These are phyloP conservation scores for Falcunculus frontatus DNA, from an alignment of 2,113 vertebrate genomes.

Conservation along the genomic window DNA sequence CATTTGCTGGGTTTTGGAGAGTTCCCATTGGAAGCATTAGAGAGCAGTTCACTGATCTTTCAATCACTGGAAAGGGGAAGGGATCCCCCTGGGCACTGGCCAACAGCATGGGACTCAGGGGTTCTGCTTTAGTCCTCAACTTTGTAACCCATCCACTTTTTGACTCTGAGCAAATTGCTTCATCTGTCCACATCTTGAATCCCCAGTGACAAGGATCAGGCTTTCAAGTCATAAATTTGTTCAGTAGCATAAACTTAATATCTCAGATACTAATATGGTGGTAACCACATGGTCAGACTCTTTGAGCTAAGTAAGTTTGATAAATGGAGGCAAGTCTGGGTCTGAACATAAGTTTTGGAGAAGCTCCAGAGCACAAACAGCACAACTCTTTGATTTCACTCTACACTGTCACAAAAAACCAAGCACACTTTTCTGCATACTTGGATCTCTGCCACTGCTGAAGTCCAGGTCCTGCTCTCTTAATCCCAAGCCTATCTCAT, in stretches of 20 bases:
- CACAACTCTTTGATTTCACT: background rate
- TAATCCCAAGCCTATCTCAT: background rate
- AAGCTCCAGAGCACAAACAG: constrained; percentile 9
- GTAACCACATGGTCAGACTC: constrained; percentile 1
- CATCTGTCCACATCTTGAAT: background rate
- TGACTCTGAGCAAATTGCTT: constrained; percentile 8
- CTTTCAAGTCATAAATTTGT: constrained; percentile 52
- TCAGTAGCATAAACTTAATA: constrained; percentile 31
- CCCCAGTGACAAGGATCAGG: background rate
- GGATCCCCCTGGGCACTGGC: background rate
- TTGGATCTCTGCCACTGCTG: background rate
- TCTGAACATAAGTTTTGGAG: constrained; percentile 3
- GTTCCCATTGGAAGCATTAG: background rate
- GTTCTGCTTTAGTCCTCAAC: background rate
- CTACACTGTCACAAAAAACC: background rate
- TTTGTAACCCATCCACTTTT: background rate
- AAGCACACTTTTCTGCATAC: background rate
- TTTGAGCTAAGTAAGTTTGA: constrained; percentile 6
- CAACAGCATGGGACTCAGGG: background rate
- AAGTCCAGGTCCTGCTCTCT: background rate
- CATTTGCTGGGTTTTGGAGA: constrained; percentile 38
- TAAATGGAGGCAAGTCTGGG: background rate
- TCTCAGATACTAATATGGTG: background rate
- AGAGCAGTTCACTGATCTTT: constrained; percentile 1
- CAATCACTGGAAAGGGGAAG: background rate